phyloP scores from a whole-genome alignment of 2,113 vertebrate species.

The Dicentrarchus labrax region DNA sequence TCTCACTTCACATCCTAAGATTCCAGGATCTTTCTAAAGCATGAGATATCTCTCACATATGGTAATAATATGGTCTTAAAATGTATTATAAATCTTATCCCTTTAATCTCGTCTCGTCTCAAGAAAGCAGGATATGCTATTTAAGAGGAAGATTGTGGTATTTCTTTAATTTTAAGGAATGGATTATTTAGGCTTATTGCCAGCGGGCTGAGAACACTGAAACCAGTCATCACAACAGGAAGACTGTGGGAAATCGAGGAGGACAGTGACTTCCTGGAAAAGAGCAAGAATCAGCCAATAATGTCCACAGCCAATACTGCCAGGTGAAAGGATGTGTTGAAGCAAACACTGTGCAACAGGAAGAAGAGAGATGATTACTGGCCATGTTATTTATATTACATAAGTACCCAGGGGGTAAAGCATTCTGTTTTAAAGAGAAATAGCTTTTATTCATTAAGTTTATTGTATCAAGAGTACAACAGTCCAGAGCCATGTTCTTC shows the following conservation, averaged over 20 bases:
- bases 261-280: slow-evolving; percentile 43
- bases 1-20: slow-evolving; percentile 25
- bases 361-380: no score
- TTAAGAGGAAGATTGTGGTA: slow-evolving; percentile 7
- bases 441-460: neutral
- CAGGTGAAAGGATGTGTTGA: slow-evolving; percentile 31
- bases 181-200: slow-evolving; percentile 21
- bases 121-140: slow-evolving; percentile 7
- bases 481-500: neutral
- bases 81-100: slow-evolving; percentile 12
- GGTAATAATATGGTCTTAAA: slow-evolving; percentile 27
- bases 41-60: slow-evolving; percentile 8
- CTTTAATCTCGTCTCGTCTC: slow-evolving; percentile 11
- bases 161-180: slow-evolving; percentile 34
- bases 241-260: slow-evolving; percentile 44
- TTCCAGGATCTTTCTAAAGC: slow-evolving; percentile 34
- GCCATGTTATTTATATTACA: neutral
- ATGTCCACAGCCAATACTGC: slow-evolving; percentile 6
- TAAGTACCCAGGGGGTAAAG: neutral
- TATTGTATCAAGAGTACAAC: neutral
- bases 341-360: neutral
- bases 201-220: slow-evolving; percentile 21
- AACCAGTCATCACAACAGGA: slow-evolving; percentile 41
- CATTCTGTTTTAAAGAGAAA: neutral
- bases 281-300: slow-evolving; percentile 26